These are phyloP conservation scores for Eupsittula cactorum DNA, from an alignment of 2,113 vertebrate species.

Conservation along the genomic window DNA sequence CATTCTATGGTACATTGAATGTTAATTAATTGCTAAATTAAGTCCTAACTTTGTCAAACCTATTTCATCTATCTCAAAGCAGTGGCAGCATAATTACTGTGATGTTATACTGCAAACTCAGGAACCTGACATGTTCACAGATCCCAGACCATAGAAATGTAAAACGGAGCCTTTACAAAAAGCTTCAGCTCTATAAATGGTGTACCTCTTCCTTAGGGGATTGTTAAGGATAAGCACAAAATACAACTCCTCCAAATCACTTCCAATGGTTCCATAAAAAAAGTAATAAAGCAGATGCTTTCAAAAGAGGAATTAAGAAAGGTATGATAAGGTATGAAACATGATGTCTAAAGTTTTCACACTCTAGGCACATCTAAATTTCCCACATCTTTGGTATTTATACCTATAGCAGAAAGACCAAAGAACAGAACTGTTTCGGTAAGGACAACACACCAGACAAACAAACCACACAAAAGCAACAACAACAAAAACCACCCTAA, in stretches of 20 bases:
- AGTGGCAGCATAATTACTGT: neutral
- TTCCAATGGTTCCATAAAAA: neutral
- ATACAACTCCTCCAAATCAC: neutral
- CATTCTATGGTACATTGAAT: neutral
- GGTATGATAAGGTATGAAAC: neutral
- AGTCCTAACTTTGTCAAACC: neutral
- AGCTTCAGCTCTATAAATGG: neutral
- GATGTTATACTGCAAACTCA: neutral
- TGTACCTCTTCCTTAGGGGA: neutral
- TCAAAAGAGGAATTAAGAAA: neutral
- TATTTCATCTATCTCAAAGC: neutral
- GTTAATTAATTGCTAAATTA: neutral
- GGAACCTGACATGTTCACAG: neutral
- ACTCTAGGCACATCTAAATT: neutral
- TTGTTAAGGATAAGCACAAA: neutral
- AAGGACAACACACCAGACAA: neutral
- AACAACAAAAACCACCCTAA: neutral
- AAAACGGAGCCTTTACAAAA: neutral
- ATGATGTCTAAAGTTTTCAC: neutral
- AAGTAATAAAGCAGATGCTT: neutral
- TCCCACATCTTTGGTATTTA: neutral
- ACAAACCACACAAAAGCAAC: neutral
- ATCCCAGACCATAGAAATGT: neutral
- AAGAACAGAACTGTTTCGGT: rapidly evolving
- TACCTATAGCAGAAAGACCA: neutral